A percentile compares a stretch with the other conserved stretches of the same genome.
phyloP scores from a whole-genome alignment of 2,113 vertebrate species.

The Taurulus bubalis region DNA sequence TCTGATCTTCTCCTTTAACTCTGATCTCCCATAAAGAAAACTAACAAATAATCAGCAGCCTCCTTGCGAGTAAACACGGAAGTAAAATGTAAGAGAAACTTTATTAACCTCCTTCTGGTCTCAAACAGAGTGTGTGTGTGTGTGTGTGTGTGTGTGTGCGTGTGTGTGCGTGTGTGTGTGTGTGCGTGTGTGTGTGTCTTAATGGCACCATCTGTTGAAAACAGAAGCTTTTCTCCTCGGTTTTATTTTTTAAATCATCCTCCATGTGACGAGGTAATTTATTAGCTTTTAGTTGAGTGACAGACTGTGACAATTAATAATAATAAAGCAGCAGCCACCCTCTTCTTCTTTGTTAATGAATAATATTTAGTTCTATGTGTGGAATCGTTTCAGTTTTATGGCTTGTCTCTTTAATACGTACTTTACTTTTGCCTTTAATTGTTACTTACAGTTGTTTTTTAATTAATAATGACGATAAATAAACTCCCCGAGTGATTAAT shows the following conservation, averaged over 20 bases:
- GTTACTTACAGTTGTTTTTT: not conserved
- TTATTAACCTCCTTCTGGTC: too few species aligned
- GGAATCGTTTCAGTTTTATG: not conserved
- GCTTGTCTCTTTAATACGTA: not conserved
- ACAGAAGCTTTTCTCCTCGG: too few species aligned
- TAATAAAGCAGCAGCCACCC: too few species aligned
- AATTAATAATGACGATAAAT: not conserved
- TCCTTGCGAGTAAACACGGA: too few species aligned
- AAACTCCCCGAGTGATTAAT: not conserved
- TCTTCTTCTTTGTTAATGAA: too few species aligned
- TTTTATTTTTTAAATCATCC: too few species aligned
- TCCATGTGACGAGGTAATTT: not conserved
- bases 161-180: not conserved
- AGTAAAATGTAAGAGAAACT: too few species aligned
- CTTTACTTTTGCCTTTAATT: not conserved
- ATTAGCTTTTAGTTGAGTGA: not conserved
- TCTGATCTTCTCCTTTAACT: too few species aligned
- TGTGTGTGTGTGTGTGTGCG: not conserved
- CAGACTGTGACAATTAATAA: not conserved
- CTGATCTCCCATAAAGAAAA: too few species aligned
- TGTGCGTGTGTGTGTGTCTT: not conserved
- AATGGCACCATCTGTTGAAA: constrained; percentile 48
- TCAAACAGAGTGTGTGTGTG: too few species aligned
- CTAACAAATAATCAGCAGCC: too few species aligned
- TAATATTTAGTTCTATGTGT: too few species aligned